Base-by-base conservation (phyloP, 1,140 invertebrate species). In the Samia ricini region DNA sequence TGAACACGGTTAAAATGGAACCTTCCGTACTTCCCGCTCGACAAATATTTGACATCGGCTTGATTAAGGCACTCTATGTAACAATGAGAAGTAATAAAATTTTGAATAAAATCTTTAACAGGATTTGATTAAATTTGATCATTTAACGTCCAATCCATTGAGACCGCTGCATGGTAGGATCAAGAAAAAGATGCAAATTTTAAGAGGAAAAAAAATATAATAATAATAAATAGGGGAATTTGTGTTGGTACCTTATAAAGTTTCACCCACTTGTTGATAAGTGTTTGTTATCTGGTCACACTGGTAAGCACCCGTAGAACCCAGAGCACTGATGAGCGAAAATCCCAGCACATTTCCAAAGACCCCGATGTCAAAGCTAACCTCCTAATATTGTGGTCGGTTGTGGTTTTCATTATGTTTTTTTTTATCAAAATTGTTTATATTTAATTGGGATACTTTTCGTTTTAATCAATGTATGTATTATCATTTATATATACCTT, bases 161-260 rank as follows among this genome's bases (percentile, higher is more conserved):
- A 73, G 69, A 60, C 60, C 64, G 61, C 63, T 85, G 86, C 84
- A 87, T 87, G 84, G 78, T 86, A 89, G 78, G 83, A 72, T 61
- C 69, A 69, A 72, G 72, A 61, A 70, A 55, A 63, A 61, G 63
- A 61, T 66, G 63, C 66, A 26, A 57, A 26, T 5, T 21, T 24
- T 56, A 61, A 72, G 63, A 72, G 61, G 64, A 50, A 54, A 10
- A 59, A 64, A 75, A 71, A 79, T 75, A 71, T 58, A 62, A n/a
- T 8, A n/a, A 52, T 20, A 56, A 29, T 15, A 56, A 24, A 63
- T 86, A 88, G 81, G 85, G 81, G 85, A 87, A 89, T 89, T 89
- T 88, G 87, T 89, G 84, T 88, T 79, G 87, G 85, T 88, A 87
- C 87, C 87, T 89, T 89, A 83, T 87, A 89, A 89, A 89, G 87